phyloP scores from a whole-genome alignment of 2,113 vertebrate genomes.

The Gorilla gorilla region DNA sequence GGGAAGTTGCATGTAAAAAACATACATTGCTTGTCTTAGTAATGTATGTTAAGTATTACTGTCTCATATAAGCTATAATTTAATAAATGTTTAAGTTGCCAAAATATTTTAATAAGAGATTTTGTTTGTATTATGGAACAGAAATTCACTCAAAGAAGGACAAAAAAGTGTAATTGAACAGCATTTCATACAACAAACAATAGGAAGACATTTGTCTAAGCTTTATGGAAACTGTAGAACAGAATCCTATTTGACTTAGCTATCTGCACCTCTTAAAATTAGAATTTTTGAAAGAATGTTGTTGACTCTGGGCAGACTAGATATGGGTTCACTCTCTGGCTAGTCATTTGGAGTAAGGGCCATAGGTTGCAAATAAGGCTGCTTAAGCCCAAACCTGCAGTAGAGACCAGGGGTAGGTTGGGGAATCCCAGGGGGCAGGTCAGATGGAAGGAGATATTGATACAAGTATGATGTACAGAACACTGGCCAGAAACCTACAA shows the following conservation, averaged over 20 bases:
- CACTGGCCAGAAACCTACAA: neutral
- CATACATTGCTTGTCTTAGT: neutral
- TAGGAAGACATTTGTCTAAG: neutral
- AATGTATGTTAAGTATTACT: constrained; percentile 18
- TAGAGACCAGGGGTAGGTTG: neutral
- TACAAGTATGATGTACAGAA: neutral
- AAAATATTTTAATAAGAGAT: neutral
- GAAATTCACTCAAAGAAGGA: constrained; percentile 8
- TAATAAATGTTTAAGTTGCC: neutral
- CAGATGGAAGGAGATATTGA: neutral
- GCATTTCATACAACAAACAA: neutral
- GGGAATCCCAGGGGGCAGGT: too few species aligned
- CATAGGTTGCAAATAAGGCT: neutral
- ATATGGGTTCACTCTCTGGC: neutral
- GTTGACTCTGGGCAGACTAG: neutral
- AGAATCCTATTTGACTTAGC: neutral
- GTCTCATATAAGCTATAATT: neutral
- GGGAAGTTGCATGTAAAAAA: neutral
- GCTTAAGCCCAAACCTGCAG: neutral
- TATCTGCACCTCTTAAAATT: neutral
- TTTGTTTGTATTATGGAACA: neutral
- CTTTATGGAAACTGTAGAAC: neutral
- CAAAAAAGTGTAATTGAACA: neutral
- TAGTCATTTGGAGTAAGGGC: neutral
- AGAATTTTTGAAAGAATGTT: neutral